Evolutionary conservation across 2,888 invertebrate species (phyloP).

Genomic region (Thecophora atra): DNA sequence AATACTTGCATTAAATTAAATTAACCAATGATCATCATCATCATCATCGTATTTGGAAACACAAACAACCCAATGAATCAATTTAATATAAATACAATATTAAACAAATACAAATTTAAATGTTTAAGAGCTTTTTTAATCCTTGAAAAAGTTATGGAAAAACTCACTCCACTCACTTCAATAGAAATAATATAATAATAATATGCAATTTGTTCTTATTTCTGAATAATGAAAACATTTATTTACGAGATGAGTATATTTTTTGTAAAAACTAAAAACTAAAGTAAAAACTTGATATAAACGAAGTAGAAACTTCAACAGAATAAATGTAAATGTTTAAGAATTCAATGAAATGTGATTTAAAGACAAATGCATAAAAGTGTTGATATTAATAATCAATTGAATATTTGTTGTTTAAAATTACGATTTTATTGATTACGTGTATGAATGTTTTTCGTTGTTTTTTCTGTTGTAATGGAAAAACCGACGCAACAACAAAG

Average conservation of each 20-base stretch:
- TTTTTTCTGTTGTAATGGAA: too few relatives aligned
- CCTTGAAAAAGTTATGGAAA: too few relatives aligned
- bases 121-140: too few relatives aligned
- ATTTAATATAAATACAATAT: too few relatives aligned
- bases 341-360: conserved; percentile 9
- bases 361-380: neutral
- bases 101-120: too few relatives aligned
- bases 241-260: neutral
- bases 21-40: too few relatives aligned
- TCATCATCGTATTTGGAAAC: too few relatives aligned
- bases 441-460: too few relatives aligned
- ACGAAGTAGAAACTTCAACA: neutral
- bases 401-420: neutral
- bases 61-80: too few relatives aligned
- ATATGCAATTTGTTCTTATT: neutral
- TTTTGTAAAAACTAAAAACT: neutral
- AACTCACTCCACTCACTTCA: too few relatives aligned
- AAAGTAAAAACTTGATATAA: neutral
- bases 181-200: neutral
- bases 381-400: neutral
- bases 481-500: too few relatives aligned
- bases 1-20: too few relatives aligned
- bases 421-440: neutral
- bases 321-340: neutral
- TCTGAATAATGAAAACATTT: neutral